Base-by-base conservation (phyloP, 1,140 invertebrate genomes). In the Prorops nasuta region DNA sequence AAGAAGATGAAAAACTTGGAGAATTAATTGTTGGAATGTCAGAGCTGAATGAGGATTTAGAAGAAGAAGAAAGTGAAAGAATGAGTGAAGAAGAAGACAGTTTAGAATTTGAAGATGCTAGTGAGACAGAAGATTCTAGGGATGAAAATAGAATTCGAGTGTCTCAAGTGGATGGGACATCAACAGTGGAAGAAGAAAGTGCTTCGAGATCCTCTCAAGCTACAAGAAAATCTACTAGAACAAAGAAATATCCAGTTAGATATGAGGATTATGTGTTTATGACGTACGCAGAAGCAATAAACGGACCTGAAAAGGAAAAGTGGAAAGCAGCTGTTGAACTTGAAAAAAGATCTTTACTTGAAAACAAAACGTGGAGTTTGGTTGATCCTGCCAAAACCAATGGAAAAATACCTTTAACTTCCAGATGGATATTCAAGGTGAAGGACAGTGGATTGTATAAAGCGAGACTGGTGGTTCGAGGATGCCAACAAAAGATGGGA, bases 401-500 rank as follows among this genome's bases (percentile, higher is more conserved):
- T 49, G 10, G 15, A 28, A 38, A 38, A 2, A 36, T 19, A 38
- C 18, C 15, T 15, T 2, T 50, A n/a, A 32, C 40, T 1, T 37
- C n/a, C 9, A 38, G 8, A 21, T 50, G 41, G 41, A 16, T 50
- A 3, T 50, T 50, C 12, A 21, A 32, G 21, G 19, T 19, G 3
- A 50, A 37, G 19, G 35, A 21, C 18, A 20, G 19, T 8, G 28
- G 19, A 1, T 53, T 43, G 24, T 44, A 17, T 14, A 50, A 15
- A 38, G 32, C 17, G 0, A 50, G 20, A 39, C 20, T 22, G 1
- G 21, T 44, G 3, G 16, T 16, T 10, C 18, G 18, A 39, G 64
- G 69, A 8, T 69, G 44, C 21, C 32, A 34, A 3, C 67, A 67
- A 43, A 43, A 35, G 7, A 15, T 18, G 34, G 64, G 55, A 18